Conservation (phyloP, 2,797 vertebrate species). For the Rhincodon typus region DNA sequence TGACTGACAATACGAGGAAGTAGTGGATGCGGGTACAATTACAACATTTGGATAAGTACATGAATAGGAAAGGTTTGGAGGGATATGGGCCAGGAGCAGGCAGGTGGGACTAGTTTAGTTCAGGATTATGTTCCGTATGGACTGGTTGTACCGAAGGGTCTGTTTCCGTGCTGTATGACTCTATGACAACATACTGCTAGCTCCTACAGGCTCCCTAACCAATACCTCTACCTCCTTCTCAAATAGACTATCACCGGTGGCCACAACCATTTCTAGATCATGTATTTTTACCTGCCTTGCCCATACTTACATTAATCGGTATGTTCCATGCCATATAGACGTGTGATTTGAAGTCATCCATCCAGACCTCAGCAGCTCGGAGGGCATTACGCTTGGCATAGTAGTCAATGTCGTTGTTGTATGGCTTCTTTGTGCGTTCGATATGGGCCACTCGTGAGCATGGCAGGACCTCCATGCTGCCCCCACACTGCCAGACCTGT, state of each 20-base stretch:
- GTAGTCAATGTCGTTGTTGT: conserved; percentile 97
- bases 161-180: no score
- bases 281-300: background rate
- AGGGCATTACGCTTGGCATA: conserved; percentile 92
- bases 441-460: conserved; percentile 94
- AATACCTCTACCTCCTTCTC: no score
- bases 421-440: conserved; percentile 92
- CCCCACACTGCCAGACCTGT: conserved; percentile 96
- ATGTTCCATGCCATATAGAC: conserved; percentile 99
- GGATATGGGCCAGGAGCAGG: no score
- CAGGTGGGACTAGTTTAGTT: no score
- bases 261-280: background rate
- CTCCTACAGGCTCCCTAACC: background rate
- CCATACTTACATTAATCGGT: conserved; percentile 81
- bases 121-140: no score
- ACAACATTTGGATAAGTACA: no score
- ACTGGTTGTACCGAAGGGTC: no score
- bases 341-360: conserved; percentile 95
- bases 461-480: conserved; percentile 95
- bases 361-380: conserved; percentile 93
- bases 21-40: no score
- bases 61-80: no score
- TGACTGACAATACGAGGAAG: background rate
- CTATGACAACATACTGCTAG: background rate
- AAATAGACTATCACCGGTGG: no score